Conservation (phyloP, 2,113 vertebrate species). For the Clupea harengus region DNA sequence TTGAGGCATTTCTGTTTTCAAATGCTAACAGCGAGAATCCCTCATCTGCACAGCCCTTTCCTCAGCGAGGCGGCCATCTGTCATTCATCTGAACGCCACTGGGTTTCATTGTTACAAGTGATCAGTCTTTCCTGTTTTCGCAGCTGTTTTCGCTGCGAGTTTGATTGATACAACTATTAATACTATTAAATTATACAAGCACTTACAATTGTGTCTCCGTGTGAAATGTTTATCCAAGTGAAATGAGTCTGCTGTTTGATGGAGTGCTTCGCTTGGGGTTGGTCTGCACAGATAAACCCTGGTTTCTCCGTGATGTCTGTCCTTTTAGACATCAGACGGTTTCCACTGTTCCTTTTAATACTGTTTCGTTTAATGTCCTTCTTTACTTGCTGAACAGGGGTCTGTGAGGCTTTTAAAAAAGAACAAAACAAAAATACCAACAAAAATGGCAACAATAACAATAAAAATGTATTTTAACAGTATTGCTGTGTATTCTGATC, state of each 20-base stretch:
- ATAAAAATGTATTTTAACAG: background rate
- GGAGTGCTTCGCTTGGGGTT: background rate
- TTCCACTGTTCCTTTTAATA: background rate
- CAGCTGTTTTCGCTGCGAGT: background rate
- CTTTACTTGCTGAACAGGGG: background rate
- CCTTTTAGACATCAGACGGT: background rate
- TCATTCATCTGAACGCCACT: background rate
- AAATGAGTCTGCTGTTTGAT: background rate
- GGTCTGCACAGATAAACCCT: background rate
- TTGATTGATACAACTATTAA: slow-evolving; percentile 3
- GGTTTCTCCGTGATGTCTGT: background rate
- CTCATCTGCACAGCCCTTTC: background rate
- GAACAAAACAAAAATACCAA: background rate
- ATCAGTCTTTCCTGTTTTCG: slow-evolving; percentile 7
- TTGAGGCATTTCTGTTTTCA: background rate
- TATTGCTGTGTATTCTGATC: background rate
- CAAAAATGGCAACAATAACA: background rate
- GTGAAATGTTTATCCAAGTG: background rate
- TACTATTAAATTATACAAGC: slow-evolving; percentile 9
- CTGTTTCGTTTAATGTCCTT: background rate
- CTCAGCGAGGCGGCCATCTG: background rate
- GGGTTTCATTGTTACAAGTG: slow-evolving; percentile 10
- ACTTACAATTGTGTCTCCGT: background rate
- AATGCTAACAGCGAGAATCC: background rate
- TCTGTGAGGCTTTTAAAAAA: background rate